Percentiles rank a stretch among this genome's conserved stretches.
phyloP scores from a whole-genome alignment of 2,113 vertebrate genomes.

The Heliornis fulica region DNA sequence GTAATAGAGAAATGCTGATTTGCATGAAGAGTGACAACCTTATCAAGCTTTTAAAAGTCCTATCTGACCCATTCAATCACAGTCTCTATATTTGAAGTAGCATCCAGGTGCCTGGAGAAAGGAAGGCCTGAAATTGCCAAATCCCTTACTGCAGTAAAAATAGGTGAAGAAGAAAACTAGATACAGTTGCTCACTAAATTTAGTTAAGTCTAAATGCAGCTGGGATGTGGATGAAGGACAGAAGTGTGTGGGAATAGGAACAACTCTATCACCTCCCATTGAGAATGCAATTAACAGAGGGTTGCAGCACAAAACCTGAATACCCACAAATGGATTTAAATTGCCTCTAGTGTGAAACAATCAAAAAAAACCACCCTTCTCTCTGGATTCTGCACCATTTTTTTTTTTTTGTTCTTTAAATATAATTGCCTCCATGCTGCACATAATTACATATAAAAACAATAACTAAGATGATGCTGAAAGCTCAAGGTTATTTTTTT shows the following conservation, averaged over 20 bases:
- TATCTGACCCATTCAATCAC: neutral
- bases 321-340: neutral
- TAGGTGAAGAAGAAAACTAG: constrained; percentile 6
- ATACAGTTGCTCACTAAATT: neutral
- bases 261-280: neutral
- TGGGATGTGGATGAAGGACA: neutral
- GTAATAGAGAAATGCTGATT: neutral
- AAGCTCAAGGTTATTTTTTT: neutral
- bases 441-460: neutral
- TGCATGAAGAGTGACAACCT: constrained; percentile 12
- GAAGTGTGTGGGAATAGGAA: neutral
- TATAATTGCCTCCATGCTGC: neutral
- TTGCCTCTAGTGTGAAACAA: neutral
- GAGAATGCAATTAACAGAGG: neutral
- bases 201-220: neutral
- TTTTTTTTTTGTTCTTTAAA: neutral
- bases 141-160: neutral
- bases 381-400: neutral
- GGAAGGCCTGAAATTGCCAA: neutral
- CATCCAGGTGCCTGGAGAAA: neutral
- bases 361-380: neutral
- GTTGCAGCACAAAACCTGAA: neutral
- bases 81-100: neutral
- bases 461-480: neutral
- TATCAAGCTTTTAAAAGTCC: neutral